Conservation (phyloP, 2,888 invertebrate genomes). For the Drosophila setosimentum region DNA sequence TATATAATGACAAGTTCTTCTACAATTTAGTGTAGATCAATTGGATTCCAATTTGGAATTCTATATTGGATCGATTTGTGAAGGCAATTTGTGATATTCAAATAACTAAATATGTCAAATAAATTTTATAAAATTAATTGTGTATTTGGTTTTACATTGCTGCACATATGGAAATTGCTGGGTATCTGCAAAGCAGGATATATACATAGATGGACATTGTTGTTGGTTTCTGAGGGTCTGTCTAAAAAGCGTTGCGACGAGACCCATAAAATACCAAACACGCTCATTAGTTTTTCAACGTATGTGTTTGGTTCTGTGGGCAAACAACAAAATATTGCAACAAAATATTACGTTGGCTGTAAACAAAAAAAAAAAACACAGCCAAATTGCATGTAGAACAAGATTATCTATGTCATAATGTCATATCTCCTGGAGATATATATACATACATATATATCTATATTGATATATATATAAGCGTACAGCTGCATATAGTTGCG, state of each 20-base stretch:
- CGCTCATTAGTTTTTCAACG: conserved; percentile 45
- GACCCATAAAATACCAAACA: conserved; percentile 50
- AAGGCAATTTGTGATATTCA: no score
- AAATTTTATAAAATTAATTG: no score
- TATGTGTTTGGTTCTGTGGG: conserved; percentile 11
- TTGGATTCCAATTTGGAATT: no score
- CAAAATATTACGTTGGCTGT: neutral
- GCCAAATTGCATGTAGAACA: conserved; percentile 53
- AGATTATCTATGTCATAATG: conserved; percentile 56
- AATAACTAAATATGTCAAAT: neutral
- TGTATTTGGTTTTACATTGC: neutral
- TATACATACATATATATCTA: neutral
- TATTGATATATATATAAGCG: neutral
- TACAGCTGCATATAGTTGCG: conserved; percentile 4
- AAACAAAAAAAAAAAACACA: conserved; percentile 5
- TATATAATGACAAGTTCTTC: neutral
- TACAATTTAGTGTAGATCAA: neutral
- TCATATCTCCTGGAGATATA: conserved; percentile 27
- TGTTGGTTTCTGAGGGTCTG: conserved; percentile 22
- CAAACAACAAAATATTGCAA: neutral
- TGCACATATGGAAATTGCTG: neutral
- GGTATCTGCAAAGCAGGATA: neutral
- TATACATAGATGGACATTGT: neutral
- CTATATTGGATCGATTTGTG: no score
- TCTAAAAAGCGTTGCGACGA: conserved; percentile 41